Percentiles rank a stretch among this genome's conserved stretches.
Evolutionary conservation across 1,140 invertebrate genomes (phyloP).

Genomic region (Hypsibius dujardini): DNA sequence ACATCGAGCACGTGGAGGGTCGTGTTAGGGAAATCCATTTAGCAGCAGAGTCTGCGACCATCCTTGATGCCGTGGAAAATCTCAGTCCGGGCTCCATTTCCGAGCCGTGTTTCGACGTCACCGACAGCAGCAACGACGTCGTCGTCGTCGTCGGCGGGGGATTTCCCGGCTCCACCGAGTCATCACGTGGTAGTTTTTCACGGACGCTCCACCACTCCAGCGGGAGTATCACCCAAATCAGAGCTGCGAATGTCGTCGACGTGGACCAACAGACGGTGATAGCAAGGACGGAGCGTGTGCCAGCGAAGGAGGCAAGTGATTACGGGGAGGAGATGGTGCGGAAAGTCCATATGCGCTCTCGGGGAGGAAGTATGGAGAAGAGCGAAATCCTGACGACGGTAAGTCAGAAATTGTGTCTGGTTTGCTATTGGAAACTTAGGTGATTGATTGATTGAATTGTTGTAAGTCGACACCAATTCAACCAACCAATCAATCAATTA

Average conservation of each 20-base stretch:
- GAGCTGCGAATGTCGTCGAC: neutral
- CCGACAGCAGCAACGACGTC: neutral
- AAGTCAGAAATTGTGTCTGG: too few relatives aligned
- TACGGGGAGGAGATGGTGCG: neutral
- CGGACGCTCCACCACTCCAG: neutral
- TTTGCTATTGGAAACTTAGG: too few relatives aligned
- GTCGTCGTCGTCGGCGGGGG: neutral
- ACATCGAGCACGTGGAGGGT: too few relatives aligned
- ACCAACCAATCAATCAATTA: too few relatives aligned
- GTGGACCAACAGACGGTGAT: neutral
- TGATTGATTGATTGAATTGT: too few relatives aligned
- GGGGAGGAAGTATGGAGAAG: slow-evolving; percentile 12
- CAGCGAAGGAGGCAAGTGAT: neutral
- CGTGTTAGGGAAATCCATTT: too few relatives aligned
- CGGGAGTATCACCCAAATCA: neutral
- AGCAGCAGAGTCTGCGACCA: neutral
- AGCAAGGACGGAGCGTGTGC: neutral
- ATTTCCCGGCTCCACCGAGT: neutral
- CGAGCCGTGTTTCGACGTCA: neutral
- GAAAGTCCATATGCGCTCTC: neutral
- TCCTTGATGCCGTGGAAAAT: neutral
- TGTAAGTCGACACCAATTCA: too few relatives aligned
- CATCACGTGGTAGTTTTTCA: neutral
- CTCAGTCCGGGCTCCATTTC: neutral
- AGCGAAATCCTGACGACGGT: neutral